Evolutionary conservation across 2,113 vertebrate species (phyloP).

Genomic region (Pandion haliaetus): DNA sequence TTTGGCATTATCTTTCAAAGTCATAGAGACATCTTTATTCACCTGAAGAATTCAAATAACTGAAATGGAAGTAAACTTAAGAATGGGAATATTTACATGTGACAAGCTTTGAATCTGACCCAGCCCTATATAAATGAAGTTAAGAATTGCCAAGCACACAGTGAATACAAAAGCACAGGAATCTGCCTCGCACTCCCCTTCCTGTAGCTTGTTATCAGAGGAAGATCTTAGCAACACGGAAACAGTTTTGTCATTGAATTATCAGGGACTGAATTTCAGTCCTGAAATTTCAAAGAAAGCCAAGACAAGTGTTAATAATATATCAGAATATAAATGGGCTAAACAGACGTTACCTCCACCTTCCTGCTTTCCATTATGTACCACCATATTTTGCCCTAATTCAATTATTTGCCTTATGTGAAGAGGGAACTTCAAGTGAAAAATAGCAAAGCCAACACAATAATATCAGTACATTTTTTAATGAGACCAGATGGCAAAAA

Average conservation of each 20-base stretch:
- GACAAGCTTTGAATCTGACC: neutral
- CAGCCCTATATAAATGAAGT: neutral
- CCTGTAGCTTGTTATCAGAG: neutral
- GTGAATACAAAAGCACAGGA: neutral
- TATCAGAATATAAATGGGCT: neutral
- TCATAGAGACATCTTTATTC: neutral
- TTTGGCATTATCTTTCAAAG: neutral
- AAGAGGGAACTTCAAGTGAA: neutral
- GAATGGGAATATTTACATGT: neutral
- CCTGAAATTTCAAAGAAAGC: conserved; percentile 18
- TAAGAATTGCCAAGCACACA: neutral
- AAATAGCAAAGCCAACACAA: neutral
- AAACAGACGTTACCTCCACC: neutral
- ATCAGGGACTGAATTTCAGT: neutral
- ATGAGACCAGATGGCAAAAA: neutral
- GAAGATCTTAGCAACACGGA: neutral
- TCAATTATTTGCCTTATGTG: neutral
- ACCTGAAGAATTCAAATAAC: neutral
- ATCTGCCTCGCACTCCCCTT: neutral
- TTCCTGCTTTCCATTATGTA: neutral
- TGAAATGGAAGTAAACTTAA: neutral
- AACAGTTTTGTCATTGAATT: conserved; percentile 13
- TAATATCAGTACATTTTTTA: neutral
- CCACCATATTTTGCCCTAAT: neutral
- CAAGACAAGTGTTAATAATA: conserved; percentile 12